Percentiles rank a stretch among this genome's conserved stretches.
Evolutionary conservation across 2,888 invertebrate species (phyloP).

Genomic region (Cheilosia grossa): DNA sequence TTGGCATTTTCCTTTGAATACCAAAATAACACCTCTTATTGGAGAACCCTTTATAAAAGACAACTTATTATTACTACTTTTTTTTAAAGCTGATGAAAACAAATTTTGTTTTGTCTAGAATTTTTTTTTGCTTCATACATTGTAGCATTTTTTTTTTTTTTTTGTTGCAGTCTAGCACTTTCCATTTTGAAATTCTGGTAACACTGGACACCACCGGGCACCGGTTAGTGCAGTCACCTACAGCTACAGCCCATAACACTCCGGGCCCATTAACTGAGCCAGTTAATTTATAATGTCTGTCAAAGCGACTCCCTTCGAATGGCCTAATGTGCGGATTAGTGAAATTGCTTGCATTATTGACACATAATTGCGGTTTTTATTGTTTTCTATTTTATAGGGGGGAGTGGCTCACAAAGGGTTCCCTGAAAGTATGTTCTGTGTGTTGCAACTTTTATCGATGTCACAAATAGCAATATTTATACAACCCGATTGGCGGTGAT

Average conservation of each 20-base stretch:
- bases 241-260: not conserved
- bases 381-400: constrained; percentile 2
- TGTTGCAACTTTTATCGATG: constrained; percentile 59
- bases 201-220: too few species aligned
- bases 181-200: too few species aligned
- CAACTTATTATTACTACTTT: too few species aligned
- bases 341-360: constrained; percentile 38
- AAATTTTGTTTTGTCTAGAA: too few species aligned
- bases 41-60: too few species aligned
- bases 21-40: too few species aligned
- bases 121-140: too few species aligned
- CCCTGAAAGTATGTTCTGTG: not conserved
- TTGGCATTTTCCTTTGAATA: too few species aligned
- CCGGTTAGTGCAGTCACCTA: not conserved
- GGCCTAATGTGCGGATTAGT: not conserved
- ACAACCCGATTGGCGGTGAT: constrained; percentile 40
- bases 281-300: constrained; percentile 18
- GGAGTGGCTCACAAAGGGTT: not conserved
- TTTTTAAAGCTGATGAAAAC: too few species aligned
- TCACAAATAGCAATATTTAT: constrained; percentile 58
- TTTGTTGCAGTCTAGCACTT: too few species aligned
- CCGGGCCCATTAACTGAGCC: not conserved
- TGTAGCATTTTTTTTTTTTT: too few species aligned
- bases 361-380: constrained; percentile 42
- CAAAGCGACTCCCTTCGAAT: not conserved